A percentile compares a stretch with the other conserved stretches of the same genome.
Conservation (phyloP, 1,140 invertebrate genomes). For the Cyrtorhinus lividipennis region DNA sequence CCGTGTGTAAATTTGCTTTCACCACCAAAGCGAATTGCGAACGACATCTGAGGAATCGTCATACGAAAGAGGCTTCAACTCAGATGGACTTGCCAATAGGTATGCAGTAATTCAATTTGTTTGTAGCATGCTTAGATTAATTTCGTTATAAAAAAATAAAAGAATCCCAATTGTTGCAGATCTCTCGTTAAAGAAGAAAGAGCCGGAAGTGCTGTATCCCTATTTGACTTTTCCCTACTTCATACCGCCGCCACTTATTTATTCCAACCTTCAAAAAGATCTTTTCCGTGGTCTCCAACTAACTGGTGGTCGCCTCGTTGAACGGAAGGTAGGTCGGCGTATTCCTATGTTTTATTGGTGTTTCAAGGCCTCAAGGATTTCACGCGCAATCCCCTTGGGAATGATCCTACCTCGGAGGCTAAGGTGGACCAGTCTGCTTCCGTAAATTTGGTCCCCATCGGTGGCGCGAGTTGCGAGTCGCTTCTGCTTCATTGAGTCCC, state of each 20-base stretch:
- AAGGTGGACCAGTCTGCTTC: too few relatives aligned
- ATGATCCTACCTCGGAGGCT: too few relatives aligned
- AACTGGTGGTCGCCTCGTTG: slow-evolving; percentile 43
- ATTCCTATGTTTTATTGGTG: too few relatives aligned
- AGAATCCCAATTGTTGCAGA: neutral
- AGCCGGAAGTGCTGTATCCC: slow-evolving; percentile 2
- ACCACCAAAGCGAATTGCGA: slow-evolving; percentile 90
- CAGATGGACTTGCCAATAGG: slow-evolving; percentile 11
- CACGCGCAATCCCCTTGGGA: too few relatives aligned
- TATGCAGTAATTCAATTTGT: too few relatives aligned
- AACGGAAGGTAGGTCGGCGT: slow-evolving; percentile 32
- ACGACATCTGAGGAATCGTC: slow-evolving; percentile 75
- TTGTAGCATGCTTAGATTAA: too few relatives aligned
- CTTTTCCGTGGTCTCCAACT: slow-evolving; percentile 46
- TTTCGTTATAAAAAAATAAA: too few relatives aligned
- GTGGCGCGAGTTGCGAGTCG: too few relatives aligned
- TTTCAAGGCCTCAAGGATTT: too few relatives aligned
- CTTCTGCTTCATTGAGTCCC: too few relatives aligned
- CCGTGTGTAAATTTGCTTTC: slow-evolving; percentile 86
- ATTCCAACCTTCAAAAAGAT: slow-evolving; percentile 44
- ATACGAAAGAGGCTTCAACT: slow-evolving; percentile 51
- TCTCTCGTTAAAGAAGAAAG: neutral
- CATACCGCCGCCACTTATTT: slow-evolving; percentile 35
- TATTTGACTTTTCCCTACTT: slow-evolving; percentile 21
- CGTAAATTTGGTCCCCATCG: too few relatives aligned